phyloP scores from a whole-genome alignment of 2,797 vertebrate species.

The Odontamblyopus rebecca region DNA sequence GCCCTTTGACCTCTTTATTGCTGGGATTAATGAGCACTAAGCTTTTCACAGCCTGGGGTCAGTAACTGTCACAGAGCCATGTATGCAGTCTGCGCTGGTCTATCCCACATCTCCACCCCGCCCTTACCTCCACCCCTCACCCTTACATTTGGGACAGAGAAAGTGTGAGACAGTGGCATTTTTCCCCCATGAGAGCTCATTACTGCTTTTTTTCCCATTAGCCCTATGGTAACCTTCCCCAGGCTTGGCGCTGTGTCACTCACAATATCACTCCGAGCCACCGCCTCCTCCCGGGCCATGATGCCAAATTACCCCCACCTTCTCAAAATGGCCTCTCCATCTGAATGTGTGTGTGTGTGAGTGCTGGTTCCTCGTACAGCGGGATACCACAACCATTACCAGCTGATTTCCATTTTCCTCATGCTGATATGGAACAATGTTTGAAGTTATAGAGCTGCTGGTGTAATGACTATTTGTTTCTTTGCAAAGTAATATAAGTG shows the following conservation, averaged over 20 bases:
- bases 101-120: constrained; percentile 52
- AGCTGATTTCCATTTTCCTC: constrained; percentile 52
- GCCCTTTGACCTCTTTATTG: constrained; percentile 57
- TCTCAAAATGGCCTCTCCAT: constrained; percentile 51
- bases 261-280: constrained; percentile 64
- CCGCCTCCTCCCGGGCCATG: constrained; percentile 32
- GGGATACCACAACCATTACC: constrained; percentile 41
- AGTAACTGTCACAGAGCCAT: constrained; percentile 42
- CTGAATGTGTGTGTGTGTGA: constrained; percentile 41
- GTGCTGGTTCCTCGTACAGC: constrained; percentile 51
- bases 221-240: constrained; percentile 78
- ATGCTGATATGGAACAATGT: constrained; percentile 47
- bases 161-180: constrained; percentile 45
- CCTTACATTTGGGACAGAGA: constrained; percentile 53
- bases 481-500: constrained; percentile 37
- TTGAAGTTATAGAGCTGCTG: constrained; percentile 54
- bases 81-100: constrained; percentile 17
- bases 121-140: constrained; percentile 42
- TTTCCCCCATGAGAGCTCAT: constrained; percentile 80
- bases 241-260: constrained; percentile 65
- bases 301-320: constrained; percentile 63
- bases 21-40: constrained; percentile 74
- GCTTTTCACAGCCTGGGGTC: constrained; percentile 56
- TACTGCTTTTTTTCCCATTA: constrained; percentile 80
- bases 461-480: constrained; percentile 50